Percentiles rank a stretch among this genome's conserved stretches.
phyloP scores from a whole-genome alignment of 2,113 vertebrate genomes.

The Talpa occidentalis region DNA sequence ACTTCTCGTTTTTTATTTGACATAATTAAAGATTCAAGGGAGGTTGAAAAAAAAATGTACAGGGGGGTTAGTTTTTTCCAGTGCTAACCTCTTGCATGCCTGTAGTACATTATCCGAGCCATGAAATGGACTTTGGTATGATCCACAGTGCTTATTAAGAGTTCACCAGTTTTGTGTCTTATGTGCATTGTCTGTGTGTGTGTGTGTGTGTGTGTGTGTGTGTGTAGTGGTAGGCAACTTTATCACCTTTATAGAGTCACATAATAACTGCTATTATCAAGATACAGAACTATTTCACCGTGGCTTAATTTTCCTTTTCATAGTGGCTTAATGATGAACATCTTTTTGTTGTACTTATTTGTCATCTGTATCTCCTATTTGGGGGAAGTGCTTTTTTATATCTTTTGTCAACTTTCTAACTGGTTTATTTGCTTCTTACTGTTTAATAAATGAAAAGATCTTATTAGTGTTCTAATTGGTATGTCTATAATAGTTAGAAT shows the following conservation, averaged over 20 bases:
- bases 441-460: slow-evolving; percentile 2
- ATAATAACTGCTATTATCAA: not conserved
- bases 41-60: not conserved
- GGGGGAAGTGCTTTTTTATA: slow-evolving; percentile 32
- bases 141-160: not conserved
- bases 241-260: not conserved
- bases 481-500: slow-evolving; percentile 32
- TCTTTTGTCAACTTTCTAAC: slow-evolving; percentile 3
- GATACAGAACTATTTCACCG: not conserved
- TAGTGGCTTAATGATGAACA: not conserved
- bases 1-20: not conserved
- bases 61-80: not conserved
- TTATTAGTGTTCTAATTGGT: not conserved
- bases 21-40: not conserved
- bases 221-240: not conserved
- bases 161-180: not conserved
- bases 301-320: not conserved
- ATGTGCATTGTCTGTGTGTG: not conserved
- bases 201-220: not conserved
- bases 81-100: not conserved
- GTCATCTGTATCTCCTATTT: not conserved
- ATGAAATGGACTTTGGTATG: not conserved
- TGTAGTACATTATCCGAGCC: not conserved
- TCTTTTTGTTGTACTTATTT: not conserved
- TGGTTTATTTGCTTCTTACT: slow-evolving; percentile 31